Conservation (phyloP, 2,888 invertebrate species). For the Unio pictorum region DNA sequence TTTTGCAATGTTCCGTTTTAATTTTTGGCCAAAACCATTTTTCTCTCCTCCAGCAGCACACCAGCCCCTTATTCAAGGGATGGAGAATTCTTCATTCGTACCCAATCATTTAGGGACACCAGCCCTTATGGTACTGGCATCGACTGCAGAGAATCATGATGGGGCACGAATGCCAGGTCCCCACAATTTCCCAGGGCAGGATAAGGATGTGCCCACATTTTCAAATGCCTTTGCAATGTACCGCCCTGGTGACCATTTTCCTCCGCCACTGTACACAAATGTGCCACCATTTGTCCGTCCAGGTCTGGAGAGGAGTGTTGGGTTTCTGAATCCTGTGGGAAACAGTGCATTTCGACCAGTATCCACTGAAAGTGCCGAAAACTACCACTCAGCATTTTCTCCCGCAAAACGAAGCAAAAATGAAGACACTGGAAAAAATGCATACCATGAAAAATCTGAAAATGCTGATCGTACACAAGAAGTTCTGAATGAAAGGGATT, state of each 20-base stretch:
- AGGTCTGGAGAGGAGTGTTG: constrained; percentile 49
- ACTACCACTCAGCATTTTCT: constrained; percentile 64
- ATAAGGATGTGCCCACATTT: constrained; percentile 55
- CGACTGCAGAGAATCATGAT: constrained; percentile 62
- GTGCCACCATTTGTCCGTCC: constrained; percentile 59
- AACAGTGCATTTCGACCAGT: constrained; percentile 64
- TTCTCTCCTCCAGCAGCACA: constrained; percentile 54
- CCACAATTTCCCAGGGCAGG: constrained; percentile 46
- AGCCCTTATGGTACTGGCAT: constrained; percentile 65
- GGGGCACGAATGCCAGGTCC: constrained; percentile 44
- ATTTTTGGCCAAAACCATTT: constrained; percentile 66
- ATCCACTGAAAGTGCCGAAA: constrained; percentile 42
- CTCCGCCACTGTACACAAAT: constrained; percentile 63
- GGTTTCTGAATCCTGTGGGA: constrained; percentile 49
- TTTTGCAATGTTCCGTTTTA: constrained; percentile 65
- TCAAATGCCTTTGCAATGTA: constrained; percentile 57
- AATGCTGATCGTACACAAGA: constrained; percentile 17
- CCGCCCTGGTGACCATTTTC: constrained; percentile 62
- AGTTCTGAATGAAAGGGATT: constrained; percentile 25
- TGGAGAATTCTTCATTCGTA: constrained; percentile 62
- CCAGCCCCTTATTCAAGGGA: constrained; percentile 50
- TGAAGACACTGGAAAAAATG: constrained; percentile 37
- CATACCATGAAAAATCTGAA: constrained; percentile 14
- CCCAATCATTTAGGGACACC: constrained; percentile 63
- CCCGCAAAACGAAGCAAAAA: constrained; percentile 61